A percentile compares a stretch with the other conserved stretches of the same genome.
phyloP scores from a whole-genome alignment of 1,140 invertebrate species.

The Drosophila mayri region DNA sequence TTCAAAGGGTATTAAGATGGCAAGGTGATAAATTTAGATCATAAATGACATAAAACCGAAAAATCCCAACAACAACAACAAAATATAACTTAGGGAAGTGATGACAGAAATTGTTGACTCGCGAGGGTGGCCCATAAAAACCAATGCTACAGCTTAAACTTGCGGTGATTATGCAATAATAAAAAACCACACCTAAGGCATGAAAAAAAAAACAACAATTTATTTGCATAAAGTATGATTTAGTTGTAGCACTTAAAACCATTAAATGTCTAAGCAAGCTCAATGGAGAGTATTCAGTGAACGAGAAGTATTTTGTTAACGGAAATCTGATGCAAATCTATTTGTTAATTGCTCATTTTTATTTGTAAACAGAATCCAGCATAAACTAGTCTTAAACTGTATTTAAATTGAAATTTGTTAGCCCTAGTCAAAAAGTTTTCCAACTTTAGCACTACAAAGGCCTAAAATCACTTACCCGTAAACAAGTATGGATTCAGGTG shows the following conservation, averaged over 20 bases:
- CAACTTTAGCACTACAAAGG: not conserved
- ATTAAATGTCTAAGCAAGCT: not conserved
- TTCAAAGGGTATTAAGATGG: not conserved
- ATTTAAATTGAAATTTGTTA: no score
- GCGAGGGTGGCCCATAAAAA: not conserved
- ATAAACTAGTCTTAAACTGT: not conserved
- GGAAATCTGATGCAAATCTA: not conserved
- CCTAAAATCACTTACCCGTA: not conserved
- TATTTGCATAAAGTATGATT: slow-evolving; percentile 1
- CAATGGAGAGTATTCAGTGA: not conserved
- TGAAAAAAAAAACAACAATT: slow-evolving; percentile 1
- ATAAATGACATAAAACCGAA: not conserved
- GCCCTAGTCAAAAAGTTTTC: not conserved
- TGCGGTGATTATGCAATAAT: not conserved
- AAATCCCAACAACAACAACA: not conserved
- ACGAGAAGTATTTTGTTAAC: not conserved
- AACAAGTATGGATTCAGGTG: no score
- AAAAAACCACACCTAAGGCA: not conserved
- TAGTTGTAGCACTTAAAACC: not conserved
- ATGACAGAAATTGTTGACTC: not conserved
- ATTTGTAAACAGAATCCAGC: not conserved
- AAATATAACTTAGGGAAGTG: not conserved
- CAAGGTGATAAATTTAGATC: not conserved
- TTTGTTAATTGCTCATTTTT: no score
- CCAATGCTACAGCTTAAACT: not conserved